phyloP scores from a whole-genome alignment of 2,888 invertebrate genomes.

The Melanostoma scalare region DNA sequence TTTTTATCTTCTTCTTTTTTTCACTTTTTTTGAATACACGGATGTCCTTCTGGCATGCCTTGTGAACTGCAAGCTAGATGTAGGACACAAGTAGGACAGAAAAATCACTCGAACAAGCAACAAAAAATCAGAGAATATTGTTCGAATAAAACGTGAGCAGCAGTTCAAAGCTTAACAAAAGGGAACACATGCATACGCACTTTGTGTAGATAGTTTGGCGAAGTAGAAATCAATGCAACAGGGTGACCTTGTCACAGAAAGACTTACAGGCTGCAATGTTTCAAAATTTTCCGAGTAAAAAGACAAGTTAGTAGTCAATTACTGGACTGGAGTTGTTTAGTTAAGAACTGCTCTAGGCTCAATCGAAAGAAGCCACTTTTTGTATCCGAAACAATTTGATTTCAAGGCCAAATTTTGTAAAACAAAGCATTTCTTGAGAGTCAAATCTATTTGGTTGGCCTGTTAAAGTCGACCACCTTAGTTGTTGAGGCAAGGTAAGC shows the following conservation, averaged over 20 bases:
- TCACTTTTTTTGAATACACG: conserved; percentile 2
- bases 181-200: conserved; percentile 36
- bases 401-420: no score
- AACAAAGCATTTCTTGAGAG: no score
- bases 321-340: no score
- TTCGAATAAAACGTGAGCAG: conserved; percentile 60
- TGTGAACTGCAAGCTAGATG: conserved; percentile 18
- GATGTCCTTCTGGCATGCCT: conserved; percentile 22
- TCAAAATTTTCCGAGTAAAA: neutral
- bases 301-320: no score
- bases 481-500: neutral
- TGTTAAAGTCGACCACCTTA: no score
- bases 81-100: conserved; percentile 41
- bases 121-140: conserved; percentile 38
- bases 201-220: conserved; percentile 7
- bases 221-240: conserved; percentile 1
- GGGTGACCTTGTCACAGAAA: conserved; percentile 19
- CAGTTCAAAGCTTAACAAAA: conserved; percentile 40
- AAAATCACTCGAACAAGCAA: conserved; percentile 29
- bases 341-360: no score
- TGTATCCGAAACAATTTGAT: no score
- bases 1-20: neutral
- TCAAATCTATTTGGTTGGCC: no score
- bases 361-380: no score
- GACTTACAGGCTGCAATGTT: no score